Evolutionary conservation across 2,888 invertebrate genomes (phyloP).

Genomic region (Nipponacmea schrenckii): DNA sequence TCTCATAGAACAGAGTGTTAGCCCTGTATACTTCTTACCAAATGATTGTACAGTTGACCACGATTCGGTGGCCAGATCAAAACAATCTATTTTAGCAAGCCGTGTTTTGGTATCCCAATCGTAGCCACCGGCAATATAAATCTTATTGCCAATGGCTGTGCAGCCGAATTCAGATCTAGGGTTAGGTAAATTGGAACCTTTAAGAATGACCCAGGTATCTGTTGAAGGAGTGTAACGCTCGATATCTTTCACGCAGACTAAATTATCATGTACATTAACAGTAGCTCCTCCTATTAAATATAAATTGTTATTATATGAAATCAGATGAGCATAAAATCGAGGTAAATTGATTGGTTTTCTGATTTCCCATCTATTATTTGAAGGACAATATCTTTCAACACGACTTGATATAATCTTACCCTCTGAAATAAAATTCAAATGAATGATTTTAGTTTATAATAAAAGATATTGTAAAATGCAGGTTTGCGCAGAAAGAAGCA

Average conservation of each 20-base stretch:
- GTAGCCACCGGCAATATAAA: conserved; percentile 51
- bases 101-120: conserved; percentile 45
- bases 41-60: conserved; percentile 36
- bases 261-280: conserved; percentile 34
- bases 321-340: conserved; percentile 45
- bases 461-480: too few relatives aligned
- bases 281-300: conserved; percentile 51
- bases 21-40: conserved; percentile 38
- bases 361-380: conserved; percentile 48
- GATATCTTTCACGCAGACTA: conserved; percentile 39
- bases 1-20: conserved; percentile 17
- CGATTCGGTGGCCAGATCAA: conserved; percentile 36
- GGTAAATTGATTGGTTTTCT: conserved; percentile 41
- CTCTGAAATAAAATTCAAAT: conserved; percentile 30
- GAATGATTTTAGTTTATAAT: neutral
- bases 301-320: conserved; percentile 34
- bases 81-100: conserved; percentile 38
- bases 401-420: conserved; percentile 41
- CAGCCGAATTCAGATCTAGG: conserved; percentile 51
- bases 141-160: conserved; percentile 33
- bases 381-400: conserved; percentile 48
- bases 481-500: too few relatives aligned
- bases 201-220: conserved; percentile 45
- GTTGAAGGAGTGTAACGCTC: conserved; percentile 38
- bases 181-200: conserved; percentile 32